Percentiles rank a stretch among this genome's conserved stretches.
Evolutionary conservation across 2,888 invertebrate genomes (phyloP).

Genomic region (Xiphydria camelus): DNA sequence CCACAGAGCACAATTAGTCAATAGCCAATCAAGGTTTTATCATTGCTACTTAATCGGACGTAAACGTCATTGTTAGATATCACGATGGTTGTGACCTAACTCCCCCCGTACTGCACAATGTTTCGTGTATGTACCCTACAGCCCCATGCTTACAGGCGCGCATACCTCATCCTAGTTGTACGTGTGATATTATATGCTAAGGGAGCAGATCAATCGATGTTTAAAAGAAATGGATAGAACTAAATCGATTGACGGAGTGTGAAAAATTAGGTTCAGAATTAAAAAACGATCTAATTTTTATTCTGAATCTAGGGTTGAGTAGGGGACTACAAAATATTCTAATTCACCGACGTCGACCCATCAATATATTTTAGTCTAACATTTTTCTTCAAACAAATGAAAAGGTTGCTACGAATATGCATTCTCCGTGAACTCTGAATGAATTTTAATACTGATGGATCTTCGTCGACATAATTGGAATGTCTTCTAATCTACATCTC

Average conservation of each 20-base stretch:
- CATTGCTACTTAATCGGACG: slow-evolving; percentile 28
- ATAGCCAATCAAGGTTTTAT: slow-evolving; percentile 16
- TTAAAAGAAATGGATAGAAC: not conserved
- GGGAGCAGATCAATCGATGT: not conserved
- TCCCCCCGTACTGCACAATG: slow-evolving; percentile 34
- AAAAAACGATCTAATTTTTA: too few relatives aligned
- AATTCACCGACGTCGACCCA: too few relatives aligned
- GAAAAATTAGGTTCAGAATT: not conserved
- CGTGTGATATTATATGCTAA: slow-evolving; percentile 5
- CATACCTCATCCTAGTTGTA: slow-evolving; percentile 28
- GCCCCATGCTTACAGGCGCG: slow-evolving; percentile 45
- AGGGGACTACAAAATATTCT: not conserved
- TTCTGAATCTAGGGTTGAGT: too few relatives aligned
- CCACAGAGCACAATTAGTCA: slow-evolving; percentile 30
- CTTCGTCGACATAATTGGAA: too few relatives aligned
- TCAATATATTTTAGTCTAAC: too few relatives aligned
- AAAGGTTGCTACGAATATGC: too few relatives aligned
- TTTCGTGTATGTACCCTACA: slow-evolving; percentile 22
- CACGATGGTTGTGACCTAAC: slow-evolving; percentile 34
- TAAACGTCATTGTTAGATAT: slow-evolving; percentile 27
- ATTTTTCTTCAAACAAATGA: too few relatives aligned
- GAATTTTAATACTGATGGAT: too few relatives aligned
- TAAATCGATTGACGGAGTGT: not conserved
- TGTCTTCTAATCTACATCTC: too few relatives aligned
- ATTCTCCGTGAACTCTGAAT: too few relatives aligned